Evolutionary conservation across 2,113 vertebrate species (phyloP).

Genomic region (Semicossyphus pulcher): DNA sequence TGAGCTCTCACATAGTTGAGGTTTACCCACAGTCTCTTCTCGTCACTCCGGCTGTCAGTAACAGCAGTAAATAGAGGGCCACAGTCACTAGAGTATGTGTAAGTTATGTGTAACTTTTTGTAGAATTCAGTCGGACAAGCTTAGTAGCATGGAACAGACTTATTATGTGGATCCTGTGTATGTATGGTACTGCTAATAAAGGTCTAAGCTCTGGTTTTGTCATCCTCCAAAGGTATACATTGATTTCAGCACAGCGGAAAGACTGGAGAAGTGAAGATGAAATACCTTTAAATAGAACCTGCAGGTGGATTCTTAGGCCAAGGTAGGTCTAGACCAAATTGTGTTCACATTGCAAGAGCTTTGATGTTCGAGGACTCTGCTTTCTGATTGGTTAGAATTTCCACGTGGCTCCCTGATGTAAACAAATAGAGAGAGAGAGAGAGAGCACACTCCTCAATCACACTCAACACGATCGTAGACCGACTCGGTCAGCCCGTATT

Average conservation of each 20-base stretch:
- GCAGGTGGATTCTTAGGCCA: conserved; percentile 27
- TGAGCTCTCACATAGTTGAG: conserved; percentile 37
- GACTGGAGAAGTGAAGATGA: neutral
- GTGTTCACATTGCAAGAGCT: too few species aligned
- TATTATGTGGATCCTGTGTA: conserved; percentile 11
- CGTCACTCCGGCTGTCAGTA: conserved; percentile 22
- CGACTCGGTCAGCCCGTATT: too few species aligned
- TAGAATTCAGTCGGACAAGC: conserved; percentile 11
- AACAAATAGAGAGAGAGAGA: too few species aligned
- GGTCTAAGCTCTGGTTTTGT: conserved; percentile 2
- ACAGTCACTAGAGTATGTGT: neutral
- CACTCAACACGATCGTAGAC: too few species aligned
- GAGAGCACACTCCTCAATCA: too few species aligned
- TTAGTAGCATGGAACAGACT: conserved; percentile 3
- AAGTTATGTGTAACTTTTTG: neutral
- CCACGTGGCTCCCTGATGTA: too few species aligned
- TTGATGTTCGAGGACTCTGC: too few species aligned
- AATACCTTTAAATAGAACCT: conserved; percentile 31
- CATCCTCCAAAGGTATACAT: neutral
- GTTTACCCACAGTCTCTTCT: conserved; percentile 34
- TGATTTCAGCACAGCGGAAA: conserved; percentile 2
- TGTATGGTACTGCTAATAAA: conserved; percentile 22
- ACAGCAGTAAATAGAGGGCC: conserved; percentile 28
- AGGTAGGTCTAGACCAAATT: neutral
- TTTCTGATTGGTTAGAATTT: too few species aligned